phyloP scores from a whole-genome alignment of 2,797 vertebrate genomes.

The Enteromius argenteus region DNA sequence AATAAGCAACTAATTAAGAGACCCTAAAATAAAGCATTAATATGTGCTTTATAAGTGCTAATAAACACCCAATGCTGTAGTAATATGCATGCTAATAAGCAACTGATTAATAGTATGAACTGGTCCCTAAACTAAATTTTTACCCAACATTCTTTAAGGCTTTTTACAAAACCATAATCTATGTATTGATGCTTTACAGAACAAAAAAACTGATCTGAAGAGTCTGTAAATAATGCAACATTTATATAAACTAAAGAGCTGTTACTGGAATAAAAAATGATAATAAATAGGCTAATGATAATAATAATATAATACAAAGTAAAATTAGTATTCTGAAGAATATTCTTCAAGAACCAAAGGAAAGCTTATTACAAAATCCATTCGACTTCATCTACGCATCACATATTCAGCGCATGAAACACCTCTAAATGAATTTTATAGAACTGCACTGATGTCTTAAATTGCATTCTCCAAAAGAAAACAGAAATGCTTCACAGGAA shows the following conservation, averaged over 20 bases:
- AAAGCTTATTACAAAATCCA: constrained; percentile 1
- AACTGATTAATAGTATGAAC: neutral
- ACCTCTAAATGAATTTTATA: constrained; percentile 61
- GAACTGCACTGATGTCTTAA: constrained; percentile 66
- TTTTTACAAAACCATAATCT: neutral
- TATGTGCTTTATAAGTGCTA: neutral
- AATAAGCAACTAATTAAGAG: too few species aligned
- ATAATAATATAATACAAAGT: neutral
- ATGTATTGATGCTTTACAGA: neutral
- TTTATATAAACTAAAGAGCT: neutral
- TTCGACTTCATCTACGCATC: neutral
- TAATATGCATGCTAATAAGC: neutral
- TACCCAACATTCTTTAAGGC: neutral
- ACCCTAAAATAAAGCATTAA: neutral
- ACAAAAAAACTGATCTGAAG: neutral
- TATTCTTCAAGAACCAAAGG: neutral
- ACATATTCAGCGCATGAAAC: constrained; percentile 56
- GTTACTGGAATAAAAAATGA: neutral
- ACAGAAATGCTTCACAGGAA: constrained; percentile 78
- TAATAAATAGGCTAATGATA: neutral
- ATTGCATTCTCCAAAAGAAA: constrained; percentile 69
- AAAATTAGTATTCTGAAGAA: neutral
- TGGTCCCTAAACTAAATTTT: neutral
- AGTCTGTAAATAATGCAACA: neutral
- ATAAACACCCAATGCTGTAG: neutral